Evolutionary conservation across 2,888 invertebrate genomes (phyloP).

Genomic region (Meiosimyza decipiens): DNA sequence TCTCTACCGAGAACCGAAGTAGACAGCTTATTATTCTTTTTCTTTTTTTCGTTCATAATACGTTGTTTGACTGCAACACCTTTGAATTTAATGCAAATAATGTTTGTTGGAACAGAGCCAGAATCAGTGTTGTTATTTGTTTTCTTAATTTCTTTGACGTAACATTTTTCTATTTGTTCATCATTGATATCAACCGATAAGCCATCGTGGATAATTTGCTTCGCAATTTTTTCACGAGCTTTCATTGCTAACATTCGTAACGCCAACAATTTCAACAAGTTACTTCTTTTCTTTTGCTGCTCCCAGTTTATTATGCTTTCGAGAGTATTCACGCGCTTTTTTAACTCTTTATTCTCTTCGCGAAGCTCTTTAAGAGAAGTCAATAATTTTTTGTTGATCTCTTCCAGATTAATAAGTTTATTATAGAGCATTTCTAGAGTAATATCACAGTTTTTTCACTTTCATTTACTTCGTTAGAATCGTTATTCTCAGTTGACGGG

Average conservation of each 20-base stretch:
- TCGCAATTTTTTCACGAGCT: neutral
- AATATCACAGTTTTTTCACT: neutral
- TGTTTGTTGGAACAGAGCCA: no score
- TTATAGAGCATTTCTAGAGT: neutral
- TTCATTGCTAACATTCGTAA: neutral
- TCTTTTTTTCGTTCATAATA: no score
- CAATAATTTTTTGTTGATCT: neutral
- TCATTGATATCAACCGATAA: no score
- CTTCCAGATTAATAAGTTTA: neutral
- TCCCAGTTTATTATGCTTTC: conserved; percentile 3
- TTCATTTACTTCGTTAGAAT: neutral
- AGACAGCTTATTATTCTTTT: no score
- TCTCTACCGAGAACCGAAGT: no score
- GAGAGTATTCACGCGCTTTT: neutral
- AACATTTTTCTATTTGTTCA: no score
- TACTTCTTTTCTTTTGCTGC: neutral
- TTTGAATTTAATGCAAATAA: no score
- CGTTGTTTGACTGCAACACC: no score
- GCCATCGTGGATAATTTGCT: neutral
- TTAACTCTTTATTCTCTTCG: neutral
- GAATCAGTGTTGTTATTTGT: no score
- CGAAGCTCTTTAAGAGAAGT: neutral
- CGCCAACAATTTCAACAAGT: conserved; percentile 1
- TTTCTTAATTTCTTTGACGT: no score
- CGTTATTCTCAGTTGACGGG: no score